A percentile compares a stretch with the other conserved stretches of the same genome.
Conservation (phyloP, 2,113 vertebrate species). For the Pituophis catenifer region DNA sequence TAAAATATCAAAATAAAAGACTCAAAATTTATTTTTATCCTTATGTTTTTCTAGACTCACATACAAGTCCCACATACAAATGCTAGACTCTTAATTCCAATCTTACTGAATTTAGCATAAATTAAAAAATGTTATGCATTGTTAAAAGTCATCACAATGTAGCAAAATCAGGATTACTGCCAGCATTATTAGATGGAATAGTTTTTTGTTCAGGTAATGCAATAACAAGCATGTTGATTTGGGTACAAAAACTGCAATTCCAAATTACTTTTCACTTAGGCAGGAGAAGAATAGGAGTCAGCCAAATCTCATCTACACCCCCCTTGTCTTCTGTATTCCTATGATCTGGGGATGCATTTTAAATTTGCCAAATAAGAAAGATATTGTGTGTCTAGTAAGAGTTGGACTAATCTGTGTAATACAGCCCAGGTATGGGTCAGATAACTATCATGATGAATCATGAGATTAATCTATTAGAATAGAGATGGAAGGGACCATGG, state of each 20-base stretch:
- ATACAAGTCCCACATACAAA: not conserved
- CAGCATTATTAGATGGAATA: not conserved
- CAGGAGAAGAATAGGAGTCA: not conserved
- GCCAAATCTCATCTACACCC: not conserved
- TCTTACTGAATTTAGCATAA: not conserved
- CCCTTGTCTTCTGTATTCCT: not conserved
- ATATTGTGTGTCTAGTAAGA: too few relatives aligned
- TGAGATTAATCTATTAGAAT: not conserved
- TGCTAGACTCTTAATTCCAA: not conserved
- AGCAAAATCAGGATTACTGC: not conserved
- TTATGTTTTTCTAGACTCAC: not conserved
- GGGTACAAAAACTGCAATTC: not conserved
- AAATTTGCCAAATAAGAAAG: not conserved
- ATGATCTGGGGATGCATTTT: not conserved
- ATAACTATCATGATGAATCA: not conserved
- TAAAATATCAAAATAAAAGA: not conserved
- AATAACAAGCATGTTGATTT: not conserved
- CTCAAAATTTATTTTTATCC: not conserved
- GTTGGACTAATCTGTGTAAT: not conserved
- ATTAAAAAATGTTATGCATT: not conserved
- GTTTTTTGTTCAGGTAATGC: not conserved
- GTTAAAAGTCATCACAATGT: not conserved
- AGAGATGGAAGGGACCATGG: not conserved
- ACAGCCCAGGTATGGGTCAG: too few relatives aligned
- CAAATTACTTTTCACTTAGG: not conserved